These are phyloP conservation scores for Mohoua ochrocephala DNA, from an alignment of 2,113 vertebrate species.

Conservation along the genomic window DNA sequence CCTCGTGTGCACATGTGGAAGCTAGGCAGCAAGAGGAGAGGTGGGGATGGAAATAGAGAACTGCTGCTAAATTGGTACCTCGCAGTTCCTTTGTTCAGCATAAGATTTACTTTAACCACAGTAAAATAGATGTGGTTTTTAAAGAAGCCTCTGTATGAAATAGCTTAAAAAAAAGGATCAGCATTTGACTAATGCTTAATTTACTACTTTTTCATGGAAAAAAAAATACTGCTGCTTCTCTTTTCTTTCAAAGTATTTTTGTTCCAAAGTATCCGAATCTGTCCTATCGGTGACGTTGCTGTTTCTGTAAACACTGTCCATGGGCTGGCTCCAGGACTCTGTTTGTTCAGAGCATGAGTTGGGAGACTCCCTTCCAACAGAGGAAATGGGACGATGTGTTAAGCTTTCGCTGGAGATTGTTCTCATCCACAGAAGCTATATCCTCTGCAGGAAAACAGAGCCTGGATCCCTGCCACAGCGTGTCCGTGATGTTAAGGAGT, in stretches of 20 bases:
- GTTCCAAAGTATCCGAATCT: background rate
- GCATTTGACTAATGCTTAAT: background rate
- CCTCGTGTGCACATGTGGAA: background rate
- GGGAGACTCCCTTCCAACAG: constrained; percentile 75
- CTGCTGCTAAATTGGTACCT: background rate
- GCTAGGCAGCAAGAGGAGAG: background rate
- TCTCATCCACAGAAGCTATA: constrained; percentile 71
- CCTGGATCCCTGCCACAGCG: constrained; percentile 64
- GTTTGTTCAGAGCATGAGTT: constrained; percentile 48
- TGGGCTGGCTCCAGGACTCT: constrained; percentile 48
- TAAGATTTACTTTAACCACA: background rate
- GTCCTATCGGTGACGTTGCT: background rate
- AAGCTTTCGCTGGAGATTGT: constrained; percentile 64
- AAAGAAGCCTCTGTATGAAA: background rate
- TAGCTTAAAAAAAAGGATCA: background rate
- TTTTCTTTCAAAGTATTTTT: background rate
- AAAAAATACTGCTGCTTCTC: background rate
- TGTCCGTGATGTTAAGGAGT: constrained; percentile 52
- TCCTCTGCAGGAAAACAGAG: constrained; percentile 69
- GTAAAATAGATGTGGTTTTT: background rate
- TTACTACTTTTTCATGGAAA: background rate
- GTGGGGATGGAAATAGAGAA: background rate
- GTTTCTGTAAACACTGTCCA: constrained; percentile 47
- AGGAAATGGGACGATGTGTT: constrained; percentile 73
- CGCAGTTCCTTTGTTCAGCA: constrained; percentile 6